Conservation (phyloP, 2,113 vertebrate genomes). For the Pseudopodoces humilis region DNA sequence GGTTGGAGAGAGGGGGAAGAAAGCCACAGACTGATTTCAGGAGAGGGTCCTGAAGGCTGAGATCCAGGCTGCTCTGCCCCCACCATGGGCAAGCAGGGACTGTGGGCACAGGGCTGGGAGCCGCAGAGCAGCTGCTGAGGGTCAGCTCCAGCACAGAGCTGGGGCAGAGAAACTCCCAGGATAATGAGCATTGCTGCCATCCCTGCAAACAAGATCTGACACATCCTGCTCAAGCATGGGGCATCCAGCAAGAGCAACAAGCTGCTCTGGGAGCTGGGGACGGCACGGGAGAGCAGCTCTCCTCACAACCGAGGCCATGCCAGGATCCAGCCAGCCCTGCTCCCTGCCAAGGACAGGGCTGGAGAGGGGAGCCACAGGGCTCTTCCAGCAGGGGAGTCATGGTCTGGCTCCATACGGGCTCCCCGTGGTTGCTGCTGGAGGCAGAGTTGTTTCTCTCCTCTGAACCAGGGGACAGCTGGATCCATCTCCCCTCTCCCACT, state of each 20-base stretch:
- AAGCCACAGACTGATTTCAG: fast-evolving
- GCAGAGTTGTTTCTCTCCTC: neutral
- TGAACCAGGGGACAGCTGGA: neutral
- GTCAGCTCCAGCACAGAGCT: fast-evolving
- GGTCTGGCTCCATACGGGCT: fast-evolving
- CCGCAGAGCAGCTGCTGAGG: neutral
- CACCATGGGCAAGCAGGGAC: neutral
- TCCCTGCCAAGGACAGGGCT: neutral
- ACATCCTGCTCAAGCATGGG: neutral
- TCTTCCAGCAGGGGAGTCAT: fast-evolving
- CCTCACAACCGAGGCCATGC: fast-evolving
- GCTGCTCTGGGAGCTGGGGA: neutral
- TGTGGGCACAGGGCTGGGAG: neutral
- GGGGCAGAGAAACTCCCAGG: neutral
- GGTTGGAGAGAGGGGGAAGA: neutral
- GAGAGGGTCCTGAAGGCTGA: neutral
- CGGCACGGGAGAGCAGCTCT: neutral
- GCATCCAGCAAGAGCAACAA: neutral
- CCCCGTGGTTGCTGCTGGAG: neutral
- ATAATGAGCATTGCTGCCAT: neutral
- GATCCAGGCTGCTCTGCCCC: neutral
- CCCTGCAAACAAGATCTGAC: neutral
- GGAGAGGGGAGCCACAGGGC: fast-evolving
- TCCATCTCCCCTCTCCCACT: neutral
- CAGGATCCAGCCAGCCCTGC: neutral